phyloP scores from a whole-genome alignment of 2,888 invertebrate genomes.

The Girardia tigrina region DNA sequence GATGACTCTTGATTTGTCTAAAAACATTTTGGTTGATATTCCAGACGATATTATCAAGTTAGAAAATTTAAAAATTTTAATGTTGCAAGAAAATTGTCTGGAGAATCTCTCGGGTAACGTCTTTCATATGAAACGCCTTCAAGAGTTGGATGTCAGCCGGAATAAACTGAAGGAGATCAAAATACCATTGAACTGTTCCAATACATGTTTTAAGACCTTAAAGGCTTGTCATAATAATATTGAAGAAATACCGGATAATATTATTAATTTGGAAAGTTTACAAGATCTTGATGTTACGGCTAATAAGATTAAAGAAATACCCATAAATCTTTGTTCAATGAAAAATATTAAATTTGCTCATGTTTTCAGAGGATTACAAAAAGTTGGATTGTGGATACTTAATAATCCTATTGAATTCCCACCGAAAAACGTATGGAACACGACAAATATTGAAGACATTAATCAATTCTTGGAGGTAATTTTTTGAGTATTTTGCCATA shows the following conservation, averaged over 20 bases:
- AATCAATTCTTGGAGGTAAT: neutral
- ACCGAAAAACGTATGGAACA: slow-evolving; percentile 46
- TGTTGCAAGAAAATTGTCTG: neutral
- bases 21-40: neutral
- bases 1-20: neutral
- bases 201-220: neutral
- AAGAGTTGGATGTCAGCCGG: neutral
- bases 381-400: slow-evolving; percentile 47
- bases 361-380: slow-evolving; percentile 43
- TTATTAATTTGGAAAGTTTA: slow-evolving; percentile 42
- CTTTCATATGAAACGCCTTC: neutral
- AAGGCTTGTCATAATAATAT: slow-evolving; percentile 41
- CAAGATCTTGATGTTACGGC: slow-evolving; percentile 45
- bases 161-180: neutral
- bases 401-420: slow-evolving; percentile 46
- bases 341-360: slow-evolving; percentile 43
- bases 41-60: neutral
- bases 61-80: neutral
- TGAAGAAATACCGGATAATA: slow-evolving; percentile 41
- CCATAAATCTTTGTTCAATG: slow-evolving; percentile 43
- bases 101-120: neutral
- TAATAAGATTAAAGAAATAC: slow-evolving; percentile 43
- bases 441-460: neutral
- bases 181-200: neutral
- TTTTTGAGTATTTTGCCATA: neutral